Percentiles rank a stretch among this genome's conserved stretches.
Evolutionary conservation across 2,113 vertebrate species (phyloP).

Genomic region (Ameiurus melas): DNA sequence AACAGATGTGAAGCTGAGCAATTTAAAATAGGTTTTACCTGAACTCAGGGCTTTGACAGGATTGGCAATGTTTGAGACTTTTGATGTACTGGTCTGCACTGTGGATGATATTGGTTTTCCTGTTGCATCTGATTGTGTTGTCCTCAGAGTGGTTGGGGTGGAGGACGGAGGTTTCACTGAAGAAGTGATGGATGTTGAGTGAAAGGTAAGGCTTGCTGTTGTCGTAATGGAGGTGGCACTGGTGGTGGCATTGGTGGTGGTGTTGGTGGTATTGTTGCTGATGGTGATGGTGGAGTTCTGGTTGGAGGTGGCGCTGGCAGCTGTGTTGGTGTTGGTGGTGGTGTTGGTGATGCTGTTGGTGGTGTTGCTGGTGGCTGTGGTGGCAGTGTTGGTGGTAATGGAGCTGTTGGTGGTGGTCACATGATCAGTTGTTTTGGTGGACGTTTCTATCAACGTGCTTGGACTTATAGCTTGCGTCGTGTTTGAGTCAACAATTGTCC

Average conservation of each 20-base stretch:
- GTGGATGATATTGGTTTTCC: not conserved
- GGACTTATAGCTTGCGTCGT: not conserved
- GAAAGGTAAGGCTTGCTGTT: not conserved
- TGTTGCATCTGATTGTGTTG: not conserved
- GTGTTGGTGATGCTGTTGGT: not conserved
- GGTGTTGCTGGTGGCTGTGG: not conserved
- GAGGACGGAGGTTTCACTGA: not conserved
- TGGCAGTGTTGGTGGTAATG: not conserved
- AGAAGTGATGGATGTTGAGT: not conserved
- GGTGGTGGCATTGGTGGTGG: not conserved
- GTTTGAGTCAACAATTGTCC: not conserved
- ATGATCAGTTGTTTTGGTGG: not conserved
- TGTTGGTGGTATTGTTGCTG: not conserved
- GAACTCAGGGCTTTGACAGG: slow-evolving; percentile 54
- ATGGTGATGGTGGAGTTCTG: no score
- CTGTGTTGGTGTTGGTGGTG: not conserved
- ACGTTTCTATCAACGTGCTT: not conserved
- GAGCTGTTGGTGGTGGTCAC: no score
- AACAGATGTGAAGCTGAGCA: not conserved
- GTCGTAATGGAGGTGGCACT: not conserved
- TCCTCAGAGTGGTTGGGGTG: not conserved
- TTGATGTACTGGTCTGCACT: not conserved
- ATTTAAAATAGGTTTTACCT: slow-evolving; percentile 53
- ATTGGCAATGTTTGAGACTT: not conserved
- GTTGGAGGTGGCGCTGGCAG: no score